phyloP scores from a whole-genome alignment of 2,888 invertebrate genomes.

The Lycocerus yunnanus region DNA sequence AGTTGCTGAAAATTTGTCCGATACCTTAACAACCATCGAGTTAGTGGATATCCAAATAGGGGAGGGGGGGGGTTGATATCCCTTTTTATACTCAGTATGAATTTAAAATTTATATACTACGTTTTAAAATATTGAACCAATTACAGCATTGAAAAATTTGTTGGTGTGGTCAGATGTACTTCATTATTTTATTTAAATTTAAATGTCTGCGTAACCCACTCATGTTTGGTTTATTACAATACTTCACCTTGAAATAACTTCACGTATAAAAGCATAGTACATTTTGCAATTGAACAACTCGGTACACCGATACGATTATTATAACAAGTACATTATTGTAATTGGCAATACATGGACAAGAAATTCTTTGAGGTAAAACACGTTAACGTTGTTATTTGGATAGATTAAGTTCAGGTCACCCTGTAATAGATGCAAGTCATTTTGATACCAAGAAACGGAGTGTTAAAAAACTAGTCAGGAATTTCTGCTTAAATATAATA shows the following conservation, averaged over 20 bases:
- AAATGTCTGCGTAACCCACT: conserved; percentile 22
- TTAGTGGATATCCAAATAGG: too few species aligned
- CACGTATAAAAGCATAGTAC: conserved; percentile 21
- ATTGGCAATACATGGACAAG: neutral
- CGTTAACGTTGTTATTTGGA: neutral
- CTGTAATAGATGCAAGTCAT: neutral
- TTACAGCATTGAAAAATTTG: neutral
- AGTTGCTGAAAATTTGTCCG: too few species aligned
- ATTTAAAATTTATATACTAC: too few species aligned
- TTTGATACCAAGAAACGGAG: neutral
- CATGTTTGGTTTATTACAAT: conserved; percentile 12
- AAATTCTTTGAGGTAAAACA: neutral
- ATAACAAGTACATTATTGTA: neutral
- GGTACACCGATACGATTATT: conserved; percentile 9
- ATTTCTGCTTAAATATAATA: neutral
- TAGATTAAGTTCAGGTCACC: neutral
- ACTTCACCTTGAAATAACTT: conserved; percentile 33
- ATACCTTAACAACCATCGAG: too few species aligned
- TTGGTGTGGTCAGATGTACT: neutral
- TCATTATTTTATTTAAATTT: conserved; percentile 14
- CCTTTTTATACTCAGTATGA: too few species aligned
- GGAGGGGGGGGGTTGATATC: too few species aligned
- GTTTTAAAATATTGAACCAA: too few species aligned
- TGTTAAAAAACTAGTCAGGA: neutral
- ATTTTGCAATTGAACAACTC: conserved; percentile 27